A percentile compares a stretch with the other conserved stretches of the same genome.
Conservation (phyloP, 2,797 vertebrate species). For the Delichon dasypus region DNA sequence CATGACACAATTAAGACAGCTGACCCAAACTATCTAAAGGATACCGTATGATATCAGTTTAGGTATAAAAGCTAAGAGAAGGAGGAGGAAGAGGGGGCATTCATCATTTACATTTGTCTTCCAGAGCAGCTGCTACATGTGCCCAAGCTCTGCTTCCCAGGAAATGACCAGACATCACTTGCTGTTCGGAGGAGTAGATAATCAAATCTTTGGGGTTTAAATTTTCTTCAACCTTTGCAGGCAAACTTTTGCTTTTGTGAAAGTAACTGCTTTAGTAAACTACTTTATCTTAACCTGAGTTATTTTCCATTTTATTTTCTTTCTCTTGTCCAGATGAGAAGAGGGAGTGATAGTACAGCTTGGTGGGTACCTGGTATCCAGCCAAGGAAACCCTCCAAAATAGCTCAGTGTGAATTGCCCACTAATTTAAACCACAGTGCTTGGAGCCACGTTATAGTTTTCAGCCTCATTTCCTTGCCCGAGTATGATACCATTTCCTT, state of each 20-base stretch:
- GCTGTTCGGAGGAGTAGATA: neutral
- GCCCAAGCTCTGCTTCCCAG: neutral
- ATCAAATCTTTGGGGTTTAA: neutral
- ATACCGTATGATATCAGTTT: accelerated
- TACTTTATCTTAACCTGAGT: neutral
- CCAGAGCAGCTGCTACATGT: neutral
- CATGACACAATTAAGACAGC: neutral
- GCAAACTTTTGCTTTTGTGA: neutral
- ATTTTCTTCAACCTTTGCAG: neutral
- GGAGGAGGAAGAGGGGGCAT: neutral
- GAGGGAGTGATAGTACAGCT: neutral
- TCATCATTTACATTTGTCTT: neutral
- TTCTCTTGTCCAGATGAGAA: neutral
- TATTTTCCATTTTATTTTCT: neutral
- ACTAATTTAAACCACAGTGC: neutral
- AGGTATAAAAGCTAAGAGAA: neutral
- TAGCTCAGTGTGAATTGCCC: neutral
- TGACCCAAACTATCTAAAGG: neutral
- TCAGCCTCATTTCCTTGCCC: neutral
- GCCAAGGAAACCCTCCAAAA: neutral
- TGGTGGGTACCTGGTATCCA: neutral
- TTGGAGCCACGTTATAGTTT: neutral
- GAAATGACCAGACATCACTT: accelerated
- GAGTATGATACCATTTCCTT: neutral
- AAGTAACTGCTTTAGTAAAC: neutral